Conservation (phyloP, 2,888 invertebrate species). For the Lymantria monacha region DNA sequence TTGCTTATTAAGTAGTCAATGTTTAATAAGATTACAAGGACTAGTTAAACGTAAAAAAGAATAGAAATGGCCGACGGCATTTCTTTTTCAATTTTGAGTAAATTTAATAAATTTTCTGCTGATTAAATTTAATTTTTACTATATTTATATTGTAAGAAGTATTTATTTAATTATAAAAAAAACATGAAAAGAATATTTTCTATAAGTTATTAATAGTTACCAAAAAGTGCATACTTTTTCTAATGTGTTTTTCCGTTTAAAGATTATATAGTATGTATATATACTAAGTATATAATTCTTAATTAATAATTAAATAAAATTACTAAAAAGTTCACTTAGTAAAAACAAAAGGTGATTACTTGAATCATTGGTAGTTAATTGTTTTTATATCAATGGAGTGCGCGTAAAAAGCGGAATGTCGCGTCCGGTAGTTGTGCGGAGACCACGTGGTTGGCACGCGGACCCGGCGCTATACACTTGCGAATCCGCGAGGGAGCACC, state of each 20-base stretch:
- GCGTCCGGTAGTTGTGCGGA: conserved; percentile 50
- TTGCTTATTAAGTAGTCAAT: no score
- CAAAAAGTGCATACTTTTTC: conserved; percentile 1
- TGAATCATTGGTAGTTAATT: conserved; percentile 54
- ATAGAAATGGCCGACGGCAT: no score
- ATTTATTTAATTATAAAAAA: no score
- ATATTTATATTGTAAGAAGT: no score
- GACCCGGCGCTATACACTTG: conserved; percentile 61
- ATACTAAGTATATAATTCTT: conserved; percentile 1
- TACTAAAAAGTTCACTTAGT: conserved; percentile 30
- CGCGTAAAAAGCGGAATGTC: conserved; percentile 57
- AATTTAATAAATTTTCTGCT: no score
- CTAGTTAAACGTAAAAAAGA: no score
- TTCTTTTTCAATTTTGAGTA: no score
- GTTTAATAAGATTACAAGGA: no score
- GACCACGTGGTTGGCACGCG: conserved; percentile 75
- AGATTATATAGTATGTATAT: conserved; percentile 20
- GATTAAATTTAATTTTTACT: no score
- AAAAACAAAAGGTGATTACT: conserved; percentile 42
- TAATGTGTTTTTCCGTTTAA: conserved; percentile 15
- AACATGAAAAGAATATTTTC: no score
- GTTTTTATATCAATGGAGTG: conserved; percentile 63
- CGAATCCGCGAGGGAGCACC: conserved; percentile 75
- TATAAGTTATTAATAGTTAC: no score
- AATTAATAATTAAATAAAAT: conserved; percentile 7